These are phyloP conservation scores for Nemotelus nigrinus DNA, from an alignment of 2,888 invertebrate genomes.

Conservation along the genomic window DNA sequence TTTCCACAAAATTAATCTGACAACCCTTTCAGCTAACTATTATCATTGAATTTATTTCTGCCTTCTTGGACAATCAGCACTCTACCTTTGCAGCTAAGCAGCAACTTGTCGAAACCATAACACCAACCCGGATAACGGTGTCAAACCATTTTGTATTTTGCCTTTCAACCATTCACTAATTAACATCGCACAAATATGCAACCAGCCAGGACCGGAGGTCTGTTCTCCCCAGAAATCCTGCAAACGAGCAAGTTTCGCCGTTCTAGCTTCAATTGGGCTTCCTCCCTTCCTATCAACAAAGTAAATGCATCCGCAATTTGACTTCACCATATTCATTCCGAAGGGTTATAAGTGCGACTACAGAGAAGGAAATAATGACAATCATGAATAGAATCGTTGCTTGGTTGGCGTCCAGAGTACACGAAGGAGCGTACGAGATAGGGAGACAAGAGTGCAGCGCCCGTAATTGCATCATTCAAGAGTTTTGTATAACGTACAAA, in stretches of 20 bases:
- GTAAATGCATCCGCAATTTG: background rate
- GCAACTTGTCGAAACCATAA: too few relatives aligned
- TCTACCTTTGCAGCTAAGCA: too few relatives aligned
- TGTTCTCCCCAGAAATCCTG: too few relatives aligned
- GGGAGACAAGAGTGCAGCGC: background rate
- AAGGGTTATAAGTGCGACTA: background rate
- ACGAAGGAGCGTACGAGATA: background rate
- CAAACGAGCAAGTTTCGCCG: too few relatives aligned
- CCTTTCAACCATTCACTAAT: conserved; percentile 8
- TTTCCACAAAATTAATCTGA: too few relatives aligned
- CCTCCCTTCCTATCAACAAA: background rate
- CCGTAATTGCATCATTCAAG: conserved; percentile 40
- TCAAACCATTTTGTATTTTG: background rate
- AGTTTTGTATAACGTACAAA: conserved; percentile 32
- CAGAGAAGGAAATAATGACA: background rate
- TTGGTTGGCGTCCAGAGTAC: background rate
- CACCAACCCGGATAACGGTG: background rate
- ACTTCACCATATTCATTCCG: background rate
- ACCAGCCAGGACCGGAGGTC: too few relatives aligned
- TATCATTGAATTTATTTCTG: too few relatives aligned
- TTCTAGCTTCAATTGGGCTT: background rate
- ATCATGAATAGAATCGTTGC: background rate
- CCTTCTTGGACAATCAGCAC: too few relatives aligned
- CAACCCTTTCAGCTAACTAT: too few relatives aligned
- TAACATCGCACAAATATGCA: background rate